phyloP scores from a whole-genome alignment of 2,888 invertebrate genomes.

The Pherbina coryleti region DNA sequence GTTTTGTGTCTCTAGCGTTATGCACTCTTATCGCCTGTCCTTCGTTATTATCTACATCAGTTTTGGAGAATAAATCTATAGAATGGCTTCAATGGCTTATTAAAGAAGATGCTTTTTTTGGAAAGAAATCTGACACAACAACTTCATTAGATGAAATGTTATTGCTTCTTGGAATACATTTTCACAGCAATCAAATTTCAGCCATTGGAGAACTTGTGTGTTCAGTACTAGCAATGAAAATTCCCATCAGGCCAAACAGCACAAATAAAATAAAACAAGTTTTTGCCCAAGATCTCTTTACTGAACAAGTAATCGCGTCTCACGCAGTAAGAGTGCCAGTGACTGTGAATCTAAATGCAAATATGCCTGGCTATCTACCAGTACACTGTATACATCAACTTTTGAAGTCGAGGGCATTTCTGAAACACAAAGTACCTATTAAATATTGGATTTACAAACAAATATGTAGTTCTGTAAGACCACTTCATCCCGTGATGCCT shows the following conservation, averaged over 20 bases:
- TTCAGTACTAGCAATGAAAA: slow-evolving; percentile 94
- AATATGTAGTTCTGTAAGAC: slow-evolving; percentile 88
- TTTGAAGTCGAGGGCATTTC: slow-evolving; percentile 92
- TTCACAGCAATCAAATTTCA: slow-evolving; percentile 93
- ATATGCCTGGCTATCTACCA: slow-evolving; percentile 91
- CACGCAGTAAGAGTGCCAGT: slow-evolving; percentile 97
- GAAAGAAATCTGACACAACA: slow-evolving; percentile 84
- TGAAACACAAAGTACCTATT: slow-evolving; percentile 95
- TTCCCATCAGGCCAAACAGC: slow-evolving; percentile 86
- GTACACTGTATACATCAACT: slow-evolving; percentile 97
- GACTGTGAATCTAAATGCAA: slow-evolving; percentile 87
- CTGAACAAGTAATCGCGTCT: slow-evolving; percentile 95
- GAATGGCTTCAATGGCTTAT: slow-evolving; percentile 96
- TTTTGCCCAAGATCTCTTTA: slow-evolving; percentile 96
- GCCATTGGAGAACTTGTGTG: slow-evolving; percentile 95
- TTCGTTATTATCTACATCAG: slow-evolving; percentile 80
- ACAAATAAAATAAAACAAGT: slow-evolving; percentile 91
- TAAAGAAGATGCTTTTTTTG: slow-evolving; percentile 89
- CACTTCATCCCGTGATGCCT: slow-evolving; percentile 93
- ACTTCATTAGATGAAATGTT: slow-evolving; percentile 97
- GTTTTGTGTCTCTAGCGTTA: slow-evolving; percentile 92
- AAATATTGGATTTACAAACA: slow-evolving; percentile 97
- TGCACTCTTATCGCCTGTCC: slow-evolving; percentile 97
- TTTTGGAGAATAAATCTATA: slow-evolving; percentile 87
- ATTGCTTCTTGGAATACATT: slow-evolving; percentile 95